phyloP scores from a whole-genome alignment of 1,140 invertebrate species.

The Marisa cornuarietis region DNA sequence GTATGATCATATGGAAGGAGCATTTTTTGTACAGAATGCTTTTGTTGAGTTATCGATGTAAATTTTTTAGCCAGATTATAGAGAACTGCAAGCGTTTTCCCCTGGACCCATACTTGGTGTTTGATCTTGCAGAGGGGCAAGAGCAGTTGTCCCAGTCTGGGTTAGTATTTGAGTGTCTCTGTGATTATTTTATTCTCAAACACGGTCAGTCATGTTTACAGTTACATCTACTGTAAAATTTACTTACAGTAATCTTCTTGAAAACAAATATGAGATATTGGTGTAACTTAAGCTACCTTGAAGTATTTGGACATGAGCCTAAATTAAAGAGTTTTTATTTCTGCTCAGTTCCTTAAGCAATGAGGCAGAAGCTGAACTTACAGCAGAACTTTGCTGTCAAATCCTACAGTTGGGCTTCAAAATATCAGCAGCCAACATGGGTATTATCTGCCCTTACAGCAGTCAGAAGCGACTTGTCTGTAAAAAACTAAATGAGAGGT shows the following conservation, averaged over 20 bases:
- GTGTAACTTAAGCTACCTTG: too few relatives aligned
- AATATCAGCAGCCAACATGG: conserved; percentile 37
- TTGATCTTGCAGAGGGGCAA: conserved; percentile 47
- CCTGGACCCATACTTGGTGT: conserved; percentile 52
- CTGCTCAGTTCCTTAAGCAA: conserved; percentile 51
- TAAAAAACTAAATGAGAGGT: conserved; percentile 36
- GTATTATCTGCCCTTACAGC: conserved; percentile 61
- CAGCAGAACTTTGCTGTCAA: conserved; percentile 46
- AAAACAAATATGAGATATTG: too few relatives aligned
- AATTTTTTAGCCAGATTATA: conserved; percentile 30
- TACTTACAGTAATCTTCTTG: not conserved
- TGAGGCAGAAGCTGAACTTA: conserved; percentile 53
- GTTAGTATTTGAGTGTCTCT: not conserved
- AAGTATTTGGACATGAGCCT: too few relatives aligned
- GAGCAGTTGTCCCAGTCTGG: conserved; percentile 26
- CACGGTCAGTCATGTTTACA: not conserved
- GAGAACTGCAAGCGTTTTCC: conserved; percentile 19
- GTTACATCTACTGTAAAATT: not conserved
- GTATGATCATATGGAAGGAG: too few relatives aligned
- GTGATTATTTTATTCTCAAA: not conserved
- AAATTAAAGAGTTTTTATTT: not conserved
- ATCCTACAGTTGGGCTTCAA: conserved; percentile 24
- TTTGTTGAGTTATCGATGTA: too few relatives aligned
- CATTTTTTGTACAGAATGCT: too few relatives aligned
- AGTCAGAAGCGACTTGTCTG: conserved; percentile 48